Evolutionary conservation across 2,888 invertebrate genomes (phyloP).

Genomic region (Leptopilina syphax): DNA sequence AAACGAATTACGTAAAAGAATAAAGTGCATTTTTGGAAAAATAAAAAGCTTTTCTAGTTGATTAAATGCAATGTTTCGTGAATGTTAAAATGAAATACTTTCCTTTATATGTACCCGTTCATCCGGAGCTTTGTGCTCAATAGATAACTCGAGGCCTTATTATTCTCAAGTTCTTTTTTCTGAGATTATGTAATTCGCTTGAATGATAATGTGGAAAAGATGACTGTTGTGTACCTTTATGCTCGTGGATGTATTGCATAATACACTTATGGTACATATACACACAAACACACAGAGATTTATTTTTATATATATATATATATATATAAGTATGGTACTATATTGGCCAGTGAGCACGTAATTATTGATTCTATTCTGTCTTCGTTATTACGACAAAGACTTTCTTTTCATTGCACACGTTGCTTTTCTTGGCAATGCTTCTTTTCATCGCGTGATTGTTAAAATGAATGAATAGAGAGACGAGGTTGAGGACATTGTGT

Average conservation of each 20-base stretch:
- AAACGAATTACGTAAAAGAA: too few relatives aligned
- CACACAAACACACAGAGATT: too few relatives aligned
- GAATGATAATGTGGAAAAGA: constrained; percentile 9
- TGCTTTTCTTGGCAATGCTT: constrained; percentile 3
- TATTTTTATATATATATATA: too few relatives aligned
- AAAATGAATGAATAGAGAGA: constrained; percentile 19
- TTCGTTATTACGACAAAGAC: constrained; percentile 15
- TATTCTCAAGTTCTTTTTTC: constrained; percentile 3
- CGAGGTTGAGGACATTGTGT: neutral
- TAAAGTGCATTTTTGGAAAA: too few relatives aligned
- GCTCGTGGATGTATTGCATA: neutral
- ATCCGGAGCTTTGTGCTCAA: neutral
- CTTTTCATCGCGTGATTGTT: constrained; percentile 19
- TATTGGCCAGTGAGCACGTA: neutral
- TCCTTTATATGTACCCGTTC: neutral
- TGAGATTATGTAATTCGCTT: constrained; percentile 16
- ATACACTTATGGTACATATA: neutral
- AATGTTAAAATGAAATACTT: neutral
- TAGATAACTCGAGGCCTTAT: neutral
- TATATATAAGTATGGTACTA: neutral
- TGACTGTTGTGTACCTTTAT: too few relatives aligned
- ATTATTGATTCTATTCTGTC: constrained; percentile 27
- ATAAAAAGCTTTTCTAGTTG: too few relatives aligned
- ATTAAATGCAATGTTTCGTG: too few relatives aligned
- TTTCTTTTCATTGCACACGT: constrained; percentile 21